phyloP scores from a whole-genome alignment of 1,140 invertebrate genomes.

The Oreohelix idahoensis region DNA sequence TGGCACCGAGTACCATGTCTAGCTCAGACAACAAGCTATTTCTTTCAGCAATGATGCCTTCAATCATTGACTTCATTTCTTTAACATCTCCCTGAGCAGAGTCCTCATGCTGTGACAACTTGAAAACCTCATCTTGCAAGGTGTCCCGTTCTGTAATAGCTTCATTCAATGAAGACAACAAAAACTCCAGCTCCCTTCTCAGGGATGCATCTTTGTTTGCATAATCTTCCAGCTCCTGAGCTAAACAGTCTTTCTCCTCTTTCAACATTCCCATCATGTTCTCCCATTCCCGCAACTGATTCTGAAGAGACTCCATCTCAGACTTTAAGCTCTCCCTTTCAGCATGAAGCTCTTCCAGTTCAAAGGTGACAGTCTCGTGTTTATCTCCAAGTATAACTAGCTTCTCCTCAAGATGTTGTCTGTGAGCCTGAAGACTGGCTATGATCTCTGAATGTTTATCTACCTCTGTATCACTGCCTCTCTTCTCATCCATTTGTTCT shows the following conservation, averaged over 20 bases:
- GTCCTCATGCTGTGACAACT: constrained; percentile 42
- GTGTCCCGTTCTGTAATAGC: constrained; percentile 62
- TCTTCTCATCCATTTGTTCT: background rate
- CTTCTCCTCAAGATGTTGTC: constrained; percentile 43
- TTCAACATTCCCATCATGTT: constrained; percentile 67
- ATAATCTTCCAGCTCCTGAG: constrained; percentile 62
- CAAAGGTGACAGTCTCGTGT: constrained; percentile 46
- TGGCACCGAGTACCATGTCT: constrained; percentile 47
- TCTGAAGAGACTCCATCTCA: constrained; percentile 46
- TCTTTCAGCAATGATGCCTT: constrained; percentile 58
- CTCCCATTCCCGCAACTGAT: constrained; percentile 77
- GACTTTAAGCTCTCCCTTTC: constrained; percentile 46
- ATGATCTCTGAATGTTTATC: constrained; percentile 24
- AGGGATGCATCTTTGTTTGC: constrained; percentile 57
- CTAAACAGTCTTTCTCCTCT: constrained; percentile 62
- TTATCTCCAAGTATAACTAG: constrained; percentile 38
- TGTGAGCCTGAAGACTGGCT: constrained; percentile 37
- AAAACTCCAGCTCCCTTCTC: constrained; percentile 64
- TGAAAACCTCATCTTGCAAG: constrained; percentile 64
- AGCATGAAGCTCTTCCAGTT: constrained; percentile 47
- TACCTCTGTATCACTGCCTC: background rate
- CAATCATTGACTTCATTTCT: constrained; percentile 58
- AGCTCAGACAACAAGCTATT: constrained; percentile 51
- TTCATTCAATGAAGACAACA: constrained; percentile 59
- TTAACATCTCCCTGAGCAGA: constrained; percentile 50